Evolutionary conservation across 2,113 vertebrate genomes (phyloP).

Genomic region (Agelaius tricolor): DNA sequence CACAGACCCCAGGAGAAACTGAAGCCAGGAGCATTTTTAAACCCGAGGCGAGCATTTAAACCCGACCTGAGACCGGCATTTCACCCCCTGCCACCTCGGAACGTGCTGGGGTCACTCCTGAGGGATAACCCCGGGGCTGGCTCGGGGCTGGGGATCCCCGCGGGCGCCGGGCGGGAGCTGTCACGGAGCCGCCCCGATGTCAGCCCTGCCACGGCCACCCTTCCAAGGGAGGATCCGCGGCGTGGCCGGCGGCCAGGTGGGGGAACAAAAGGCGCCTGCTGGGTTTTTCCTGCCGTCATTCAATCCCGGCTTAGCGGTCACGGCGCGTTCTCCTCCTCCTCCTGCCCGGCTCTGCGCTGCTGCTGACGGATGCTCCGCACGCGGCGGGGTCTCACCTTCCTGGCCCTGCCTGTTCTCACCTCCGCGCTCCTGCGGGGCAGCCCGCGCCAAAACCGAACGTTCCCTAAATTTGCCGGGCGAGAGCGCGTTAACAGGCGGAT

Average conservation of each 20-base stretch:
- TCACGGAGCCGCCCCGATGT: background rate
- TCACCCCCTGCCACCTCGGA: background rate
- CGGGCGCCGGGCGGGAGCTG: background rate
- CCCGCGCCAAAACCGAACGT: background rate
- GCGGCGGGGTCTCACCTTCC: background rate
- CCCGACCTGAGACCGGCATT: rapidly evolving
- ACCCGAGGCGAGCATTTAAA: background rate
- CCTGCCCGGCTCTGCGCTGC: background rate
- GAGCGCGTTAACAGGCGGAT: background rate
- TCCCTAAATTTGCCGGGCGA: background rate
- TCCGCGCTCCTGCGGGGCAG: background rate
- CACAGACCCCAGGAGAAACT: rapidly evolving
- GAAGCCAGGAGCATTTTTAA: background rate
- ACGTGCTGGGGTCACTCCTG: background rate
- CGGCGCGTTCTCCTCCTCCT: background rate
- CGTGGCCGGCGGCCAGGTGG: conserved; percentile 33
- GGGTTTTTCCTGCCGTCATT: conserved; percentile 16
- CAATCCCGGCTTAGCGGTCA: background rate
- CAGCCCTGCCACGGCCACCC: background rate
- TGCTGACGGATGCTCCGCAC: background rate
- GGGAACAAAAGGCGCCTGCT: conserved; percentile 35
- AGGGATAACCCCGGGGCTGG: background rate
- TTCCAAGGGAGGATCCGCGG: conserved; percentile 6
- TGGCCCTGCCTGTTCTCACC: background rate
- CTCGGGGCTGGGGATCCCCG: background rate